phyloP scores from a whole-genome alignment of 2,888 invertebrate species.

The Patella depressa region DNA sequence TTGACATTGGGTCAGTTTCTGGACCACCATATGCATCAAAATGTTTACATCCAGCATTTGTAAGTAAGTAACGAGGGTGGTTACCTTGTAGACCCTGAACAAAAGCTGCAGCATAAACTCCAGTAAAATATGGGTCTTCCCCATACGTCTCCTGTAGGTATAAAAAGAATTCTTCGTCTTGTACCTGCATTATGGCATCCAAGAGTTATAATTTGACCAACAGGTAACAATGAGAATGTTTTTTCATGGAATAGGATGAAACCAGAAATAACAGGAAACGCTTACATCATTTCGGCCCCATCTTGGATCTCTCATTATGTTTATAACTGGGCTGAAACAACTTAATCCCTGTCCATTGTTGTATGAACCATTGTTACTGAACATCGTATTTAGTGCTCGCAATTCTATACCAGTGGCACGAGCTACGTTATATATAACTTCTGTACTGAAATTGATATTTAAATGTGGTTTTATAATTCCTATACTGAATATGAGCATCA shows the following conservation, averaged over 20 bases:
- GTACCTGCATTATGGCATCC: not conserved
- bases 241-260: too few relatives aligned
- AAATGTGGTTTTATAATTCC: too few relatives aligned
- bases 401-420: not conserved
- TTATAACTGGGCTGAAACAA: not conserved
- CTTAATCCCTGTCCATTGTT: not conserved
- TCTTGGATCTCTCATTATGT: slow-evolving; percentile 23
- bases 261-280: not conserved
- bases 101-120: slow-evolving; percentile 51
- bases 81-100: slow-evolving; percentile 63
- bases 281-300: slow-evolving; percentile 34
- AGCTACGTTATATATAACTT: slow-evolving; percentile 32
- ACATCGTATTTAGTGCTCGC: not conserved
- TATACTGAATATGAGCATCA: too few relatives aligned
- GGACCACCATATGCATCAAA: slow-evolving; percentile 65
- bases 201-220: too few relatives aligned
- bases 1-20: slow-evolving; percentile 34
- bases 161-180: not conserved
- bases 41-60: slow-evolving; percentile 68
- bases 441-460: slow-evolving; percentile 36
- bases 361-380: not conserved
- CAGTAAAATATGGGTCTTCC: slow-evolving; percentile 63
- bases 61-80: slow-evolving; percentile 55
- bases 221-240: too few relatives aligned
- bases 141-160: slow-evolving; percentile 63